phyloP scores from a whole-genome alignment of 64 coral and sea anemone genomes.

The Catalaphyllia jardinei region DNA sequence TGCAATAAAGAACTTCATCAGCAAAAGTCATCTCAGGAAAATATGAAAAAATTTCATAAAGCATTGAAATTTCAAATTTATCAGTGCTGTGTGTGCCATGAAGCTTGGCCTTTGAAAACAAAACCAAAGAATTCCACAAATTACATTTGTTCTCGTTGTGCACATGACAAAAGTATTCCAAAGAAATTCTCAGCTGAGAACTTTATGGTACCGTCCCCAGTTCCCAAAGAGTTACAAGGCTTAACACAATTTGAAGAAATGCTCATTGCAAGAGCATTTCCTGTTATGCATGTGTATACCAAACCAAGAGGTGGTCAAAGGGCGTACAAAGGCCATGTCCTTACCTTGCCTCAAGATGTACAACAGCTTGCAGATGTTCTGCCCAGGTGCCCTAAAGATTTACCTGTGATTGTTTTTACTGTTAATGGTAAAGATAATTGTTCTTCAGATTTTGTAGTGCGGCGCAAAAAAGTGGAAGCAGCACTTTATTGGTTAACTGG shows the following conservation, averaged over 20 bases:
- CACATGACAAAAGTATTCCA: slow-evolving; percentile 6
- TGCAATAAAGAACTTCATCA: too few species aligned
- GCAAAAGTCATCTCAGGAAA: slow-evolving; percentile 7
- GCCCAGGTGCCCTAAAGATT: slow-evolving; percentile 23
- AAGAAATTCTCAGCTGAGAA: slow-evolving; percentile 46
- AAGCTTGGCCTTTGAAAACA: slow-evolving; percentile 51
- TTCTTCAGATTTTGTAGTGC: neutral
- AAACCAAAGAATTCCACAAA: neutral
- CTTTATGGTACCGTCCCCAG: slow-evolving; percentile 31
- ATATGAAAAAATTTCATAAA: slow-evolving; percentile 58
- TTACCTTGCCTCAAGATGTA: too few species aligned
- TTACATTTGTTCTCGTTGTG: slow-evolving; percentile 48
- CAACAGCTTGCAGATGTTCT: slow-evolving; percentile 12
- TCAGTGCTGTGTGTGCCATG: slow-evolving; percentile 33
- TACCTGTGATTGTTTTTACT: slow-evolving; percentile 2
- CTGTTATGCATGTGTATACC: too few species aligned
- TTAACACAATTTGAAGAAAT: too few species aligned
- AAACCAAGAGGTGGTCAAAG: too few species aligned
- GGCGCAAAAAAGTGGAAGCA: neutral
- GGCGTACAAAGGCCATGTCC: too few species aligned
- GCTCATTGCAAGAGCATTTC: too few species aligned
- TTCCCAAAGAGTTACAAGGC: too few species aligned
- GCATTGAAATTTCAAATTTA: slow-evolving; percentile 33
- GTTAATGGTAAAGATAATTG: neutral
- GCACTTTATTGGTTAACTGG: slow-evolving; percentile 11